Percentiles rank a stretch among this genome's conserved stretches.
Conservation (phyloP, 2,888 invertebrate species). For the Melinopterus prodromus region DNA sequence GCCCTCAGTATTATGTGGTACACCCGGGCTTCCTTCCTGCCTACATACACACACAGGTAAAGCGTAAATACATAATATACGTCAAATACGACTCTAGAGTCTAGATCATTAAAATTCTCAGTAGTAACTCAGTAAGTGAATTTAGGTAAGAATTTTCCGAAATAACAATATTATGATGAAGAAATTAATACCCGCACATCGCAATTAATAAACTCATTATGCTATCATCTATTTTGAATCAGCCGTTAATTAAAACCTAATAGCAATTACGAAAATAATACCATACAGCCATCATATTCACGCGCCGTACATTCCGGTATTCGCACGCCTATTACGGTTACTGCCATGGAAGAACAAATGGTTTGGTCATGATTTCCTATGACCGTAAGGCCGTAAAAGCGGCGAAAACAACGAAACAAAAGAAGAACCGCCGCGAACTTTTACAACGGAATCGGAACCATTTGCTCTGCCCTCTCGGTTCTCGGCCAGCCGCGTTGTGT, state of each 20-base stretch:
- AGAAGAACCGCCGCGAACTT: not conserved
- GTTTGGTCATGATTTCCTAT: not conserved
- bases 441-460: constrained; percentile 4
- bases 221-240: not conserved
- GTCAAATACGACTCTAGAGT: too few relatives aligned
- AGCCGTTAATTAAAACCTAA: not conserved
- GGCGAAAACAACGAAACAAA: not conserved
- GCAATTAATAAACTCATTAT: not conserved
- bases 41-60: too few relatives aligned
- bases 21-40: too few relatives aligned
- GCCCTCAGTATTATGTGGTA: too few relatives aligned
- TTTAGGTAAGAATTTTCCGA: too few relatives aligned
- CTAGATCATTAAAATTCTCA: too few relatives aligned
- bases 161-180: too few relatives aligned
- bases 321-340: not conserved
- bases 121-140: too few relatives aligned
- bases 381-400: constrained; percentile 4
- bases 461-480: not conserved
- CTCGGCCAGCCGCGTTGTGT: not conserved
- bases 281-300: not conserved
- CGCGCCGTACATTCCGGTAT: not conserved
- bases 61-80: too few relatives aligned
- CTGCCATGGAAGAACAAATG: not conserved
- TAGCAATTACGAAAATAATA: not conserved
- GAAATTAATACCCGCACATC: too few relatives aligned